phyloP scores from a whole-genome alignment of 2,888 invertebrate species.

The Agrypnus murinus region DNA sequence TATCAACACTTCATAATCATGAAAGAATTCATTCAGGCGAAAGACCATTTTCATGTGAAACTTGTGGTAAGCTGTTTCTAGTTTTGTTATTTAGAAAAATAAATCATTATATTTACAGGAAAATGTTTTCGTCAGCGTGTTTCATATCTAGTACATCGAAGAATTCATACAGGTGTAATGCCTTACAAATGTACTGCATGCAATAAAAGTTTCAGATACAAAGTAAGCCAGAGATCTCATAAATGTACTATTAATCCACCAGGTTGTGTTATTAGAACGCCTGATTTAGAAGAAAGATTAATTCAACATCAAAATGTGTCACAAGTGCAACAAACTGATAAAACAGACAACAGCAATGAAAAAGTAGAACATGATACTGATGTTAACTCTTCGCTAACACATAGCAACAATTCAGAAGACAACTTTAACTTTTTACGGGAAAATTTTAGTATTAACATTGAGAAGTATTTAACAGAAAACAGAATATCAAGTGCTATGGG shows the following conservation, averaged over 20 bases:
- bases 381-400: neutral
- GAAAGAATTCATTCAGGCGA: constrained; percentile 90
- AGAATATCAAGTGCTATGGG: too few relatives aligned
- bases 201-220: constrained; percentile 87
- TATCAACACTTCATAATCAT: constrained; percentile 91
- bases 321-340: neutral
- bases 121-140: constrained; percentile 91
- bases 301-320: constrained; percentile 33
- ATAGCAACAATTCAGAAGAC: neutral
- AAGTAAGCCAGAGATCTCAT: constrained; percentile 89
- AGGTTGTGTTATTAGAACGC: constrained; percentile 70
- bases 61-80: constrained; percentile 78
- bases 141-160: constrained; percentile 87
- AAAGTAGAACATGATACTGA: neutral
- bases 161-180: constrained; percentile 91
- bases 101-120: constrained; percentile 73
- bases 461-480: neutral
- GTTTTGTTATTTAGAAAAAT: neutral
- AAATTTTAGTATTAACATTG: neutral
- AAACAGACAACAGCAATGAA: neutral
- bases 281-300: constrained; percentile 47
- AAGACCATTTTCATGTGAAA: constrained; percentile 90
- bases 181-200: constrained; percentile 89
- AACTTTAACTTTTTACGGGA: neutral
- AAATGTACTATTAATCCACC: constrained; percentile 82